These are phyloP conservation scores for Antrozous pallidus DNA, from an alignment of 2,797 vertebrate genomes.

Conservation along the genomic window DNA sequence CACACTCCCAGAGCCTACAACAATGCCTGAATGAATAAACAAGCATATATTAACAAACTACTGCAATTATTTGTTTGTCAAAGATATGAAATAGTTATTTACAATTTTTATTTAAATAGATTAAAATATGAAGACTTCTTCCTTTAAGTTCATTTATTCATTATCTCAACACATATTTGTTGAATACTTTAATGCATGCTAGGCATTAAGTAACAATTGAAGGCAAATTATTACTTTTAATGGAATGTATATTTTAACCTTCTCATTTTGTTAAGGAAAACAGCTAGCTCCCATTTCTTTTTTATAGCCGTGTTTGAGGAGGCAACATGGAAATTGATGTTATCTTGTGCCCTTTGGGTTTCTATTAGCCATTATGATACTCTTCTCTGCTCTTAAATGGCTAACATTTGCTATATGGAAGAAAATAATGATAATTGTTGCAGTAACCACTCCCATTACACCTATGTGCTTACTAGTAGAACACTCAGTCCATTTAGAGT, in stretches of 20 bases:
- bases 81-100: neutral
- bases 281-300: neutral
- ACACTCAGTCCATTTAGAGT: neutral
- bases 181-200: neutral
- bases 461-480: neutral
- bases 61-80: neutral
- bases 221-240: constrained; percentile 48
- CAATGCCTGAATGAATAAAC: neutral
- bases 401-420: neutral
- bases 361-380: neutral
- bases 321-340: neutral
- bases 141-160: neutral
- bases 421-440: constrained; percentile 6
- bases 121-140: neutral
- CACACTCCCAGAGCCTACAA: neutral
- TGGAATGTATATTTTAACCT: constrained; percentile 32
- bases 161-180: neutral
- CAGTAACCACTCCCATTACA: neutral
- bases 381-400: neutral
- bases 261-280: constrained; percentile 42
- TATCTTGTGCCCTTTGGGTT: neutral
- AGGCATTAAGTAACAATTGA: neutral
- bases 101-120: constrained; percentile 4
- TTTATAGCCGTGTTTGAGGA: neutral
- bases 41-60: neutral